Base-by-base conservation (phyloP, 2,113 vertebrate genomes). In the Tragulus kanchil region DNA sequence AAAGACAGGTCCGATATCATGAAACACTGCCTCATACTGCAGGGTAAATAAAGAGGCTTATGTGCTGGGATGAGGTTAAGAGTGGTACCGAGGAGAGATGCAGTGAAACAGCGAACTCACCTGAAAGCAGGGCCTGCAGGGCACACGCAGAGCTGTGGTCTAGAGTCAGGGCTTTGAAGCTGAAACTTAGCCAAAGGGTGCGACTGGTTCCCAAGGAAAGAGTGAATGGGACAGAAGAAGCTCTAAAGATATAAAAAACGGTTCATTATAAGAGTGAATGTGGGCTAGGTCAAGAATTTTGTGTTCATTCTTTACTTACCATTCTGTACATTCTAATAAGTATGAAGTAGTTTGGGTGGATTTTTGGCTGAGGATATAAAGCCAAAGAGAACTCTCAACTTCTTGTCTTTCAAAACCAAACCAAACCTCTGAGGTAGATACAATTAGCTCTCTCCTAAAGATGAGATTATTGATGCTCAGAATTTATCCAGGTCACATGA, bases 381-480 rank as follows among this genome's bases (percentile, higher is more conserved):
- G 12, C 3, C 26, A 59, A 85, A 62, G 19, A 36, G 5, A 62
- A 93, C 19, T 26, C 3, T 62, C 71, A 9, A 13, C 31, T 61
- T 90, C 8, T 28, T 48, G 11, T 50, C 4, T 71, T 71, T 13
- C 10, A 61, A 96, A 82, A 28, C 7, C 52, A 56, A 62, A 14
- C 6, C 19, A 9, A 50, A 36, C n/a, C 9, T 26, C 10, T 26
- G 67, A 31, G 50, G 42, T 82, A 56, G 31, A n/a, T 65, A 65
- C 36, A 78, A 58, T 48, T 31, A 61, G 25, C 9, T 31, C 19
- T 93, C 19, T 95, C 85, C 87, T 48, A 84, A 87, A 93, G 23
- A 85, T 73, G 50, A 94, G 73, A 83, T 64, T 64, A 36, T n/a
- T 64, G 62, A 56, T 54, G 77, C 19, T 77, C 28, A 90, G 54